Evolutionary conservation across 2,797 vertebrate genomes (phyloP).

Genomic region (Sebastes ruberrimus): DNA sequence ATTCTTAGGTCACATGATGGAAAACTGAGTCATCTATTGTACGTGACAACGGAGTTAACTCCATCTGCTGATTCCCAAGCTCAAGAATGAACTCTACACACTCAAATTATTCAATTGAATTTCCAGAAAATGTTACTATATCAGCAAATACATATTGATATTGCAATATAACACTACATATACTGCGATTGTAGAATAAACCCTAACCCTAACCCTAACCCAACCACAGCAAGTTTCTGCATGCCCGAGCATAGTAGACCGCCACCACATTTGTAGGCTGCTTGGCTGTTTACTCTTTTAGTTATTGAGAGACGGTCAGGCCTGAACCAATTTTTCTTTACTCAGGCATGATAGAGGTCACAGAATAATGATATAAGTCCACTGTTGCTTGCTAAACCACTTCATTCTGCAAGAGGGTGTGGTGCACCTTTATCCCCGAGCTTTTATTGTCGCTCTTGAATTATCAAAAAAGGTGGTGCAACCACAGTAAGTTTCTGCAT

Average conservation of each 20-base stretch:
- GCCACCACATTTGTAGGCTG: no score
- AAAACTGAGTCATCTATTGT: not conserved
- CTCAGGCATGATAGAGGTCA: no score
- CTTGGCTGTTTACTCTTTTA: not conserved
- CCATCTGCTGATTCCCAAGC: not conserved
- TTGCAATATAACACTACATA: not conserved
- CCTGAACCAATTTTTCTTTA: no score
- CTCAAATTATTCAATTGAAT: not conserved
- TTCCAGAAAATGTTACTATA: not conserved
- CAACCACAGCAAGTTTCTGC: not conserved
- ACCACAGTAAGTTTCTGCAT: slow-evolving; percentile 17
- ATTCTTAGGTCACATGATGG: not conserved
- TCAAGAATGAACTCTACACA: not conserved
- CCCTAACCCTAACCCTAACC: no score
- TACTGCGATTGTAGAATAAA: not conserved
- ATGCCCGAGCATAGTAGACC: no score
- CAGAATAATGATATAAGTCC: not conserved
- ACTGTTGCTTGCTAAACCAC: not conserved
- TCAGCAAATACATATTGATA: no score
- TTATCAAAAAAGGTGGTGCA: slow-evolving; percentile 30
- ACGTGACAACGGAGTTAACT: not conserved
- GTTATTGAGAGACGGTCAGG: not conserved
- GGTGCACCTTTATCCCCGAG: not conserved
- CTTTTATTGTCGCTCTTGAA: not conserved
- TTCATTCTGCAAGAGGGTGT: not conserved